Conservation (phyloP, 2,888 invertebrate species). For the Darwinula stevensoni region DNA sequence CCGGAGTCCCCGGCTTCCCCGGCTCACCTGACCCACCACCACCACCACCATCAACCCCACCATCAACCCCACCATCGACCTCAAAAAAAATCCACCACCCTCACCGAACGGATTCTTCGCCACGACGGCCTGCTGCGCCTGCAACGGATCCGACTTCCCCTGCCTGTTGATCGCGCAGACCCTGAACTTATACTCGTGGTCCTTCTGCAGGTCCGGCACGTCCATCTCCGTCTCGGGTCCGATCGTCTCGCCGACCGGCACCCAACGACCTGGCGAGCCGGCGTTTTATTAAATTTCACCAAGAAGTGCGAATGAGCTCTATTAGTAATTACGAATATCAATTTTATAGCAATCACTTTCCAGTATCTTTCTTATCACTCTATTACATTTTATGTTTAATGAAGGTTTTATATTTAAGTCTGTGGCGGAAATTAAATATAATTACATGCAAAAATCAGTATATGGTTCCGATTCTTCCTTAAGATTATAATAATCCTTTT, state of each 20-base stretch:
- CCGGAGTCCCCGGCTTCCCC: conserved; percentile 52
- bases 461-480: too few relatives aligned
- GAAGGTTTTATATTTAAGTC: too few relatives aligned
- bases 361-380: too few relatives aligned
- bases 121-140: conserved; percentile 51
- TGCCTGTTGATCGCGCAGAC: conserved; percentile 88
- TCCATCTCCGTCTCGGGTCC: conserved; percentile 43
- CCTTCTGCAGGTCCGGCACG: conserved; percentile 59
- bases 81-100: conserved; percentile 11
- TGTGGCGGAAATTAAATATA: too few relatives aligned
- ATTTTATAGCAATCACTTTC: too few relatives aligned
- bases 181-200: conserved; percentile 90
- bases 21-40: conserved; percentile 25
- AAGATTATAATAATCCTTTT: too few relatives aligned
- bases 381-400: too few relatives aligned
- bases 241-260: conserved; percentile 67
- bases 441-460: too few relatives aligned
- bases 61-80: too few relatives aligned
- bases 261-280: conserved; percentile 41
- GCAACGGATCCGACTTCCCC: conserved; percentile 81
- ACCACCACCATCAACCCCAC: background rate
- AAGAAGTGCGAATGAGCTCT: too few relatives aligned
- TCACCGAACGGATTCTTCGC: conserved; percentile 91
- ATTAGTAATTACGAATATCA: too few relatives aligned
- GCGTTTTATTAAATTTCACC: too few relatives aligned